Evolutionary conservation across 1,140 invertebrate genomes (phyloP).

Genomic region (Diorhabda sublineata): DNA sequence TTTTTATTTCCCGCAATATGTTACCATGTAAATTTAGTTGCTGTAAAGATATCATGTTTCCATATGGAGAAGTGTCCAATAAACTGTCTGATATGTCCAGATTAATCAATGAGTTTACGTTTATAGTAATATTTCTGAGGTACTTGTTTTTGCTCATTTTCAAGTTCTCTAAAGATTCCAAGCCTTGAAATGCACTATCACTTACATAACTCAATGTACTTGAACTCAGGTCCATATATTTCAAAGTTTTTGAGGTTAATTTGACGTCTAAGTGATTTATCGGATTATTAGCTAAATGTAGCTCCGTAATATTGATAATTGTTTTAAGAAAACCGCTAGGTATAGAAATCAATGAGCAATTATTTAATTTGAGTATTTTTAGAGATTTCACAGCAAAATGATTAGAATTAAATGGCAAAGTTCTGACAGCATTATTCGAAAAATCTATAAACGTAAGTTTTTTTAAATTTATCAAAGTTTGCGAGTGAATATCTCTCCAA

Average conservation of each 20-base stretch:
- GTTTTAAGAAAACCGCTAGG: slow-evolving; percentile 52
- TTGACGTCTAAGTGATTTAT: slow-evolving; percentile 46
- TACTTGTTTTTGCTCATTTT: slow-evolving; percentile 54
- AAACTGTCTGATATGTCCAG: slow-evolving; percentile 64
- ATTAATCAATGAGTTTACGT: slow-evolving; percentile 52
- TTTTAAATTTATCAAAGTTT: slow-evolving; percentile 22
- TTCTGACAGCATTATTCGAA: slow-evolving; percentile 49
- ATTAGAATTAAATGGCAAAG: slow-evolving; percentile 24
- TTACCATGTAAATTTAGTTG: slow-evolving; percentile 58
- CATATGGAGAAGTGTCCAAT: slow-evolving; percentile 56
- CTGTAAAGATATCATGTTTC: slow-evolving; percentile 57
- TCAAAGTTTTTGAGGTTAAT: slow-evolving; percentile 52
- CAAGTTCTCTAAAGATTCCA: slow-evolving; percentile 51
- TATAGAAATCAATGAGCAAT: slow-evolving; percentile 52
- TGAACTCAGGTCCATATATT: slow-evolving; percentile 53
- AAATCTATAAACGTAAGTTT: slow-evolving; percentile 53
- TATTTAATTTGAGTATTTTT: slow-evolving; percentile 25
- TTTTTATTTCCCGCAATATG: slow-evolving; percentile 53
- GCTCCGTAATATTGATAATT: slow-evolving; percentile 50
- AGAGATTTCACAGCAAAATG: slow-evolving; percentile 29
- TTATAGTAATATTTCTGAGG: slow-evolving; percentile 49
- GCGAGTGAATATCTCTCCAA: slow-evolving; percentile 50
- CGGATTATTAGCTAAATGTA: slow-evolving; percentile 54
- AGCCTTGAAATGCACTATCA: slow-evolving; percentile 48
- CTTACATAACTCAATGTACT: slow-evolving; percentile 51